These are phyloP conservation scores for Sceloporus tristichus DNA, from an alignment of 2,113 vertebrate genomes.

Conservation along the genomic window DNA sequence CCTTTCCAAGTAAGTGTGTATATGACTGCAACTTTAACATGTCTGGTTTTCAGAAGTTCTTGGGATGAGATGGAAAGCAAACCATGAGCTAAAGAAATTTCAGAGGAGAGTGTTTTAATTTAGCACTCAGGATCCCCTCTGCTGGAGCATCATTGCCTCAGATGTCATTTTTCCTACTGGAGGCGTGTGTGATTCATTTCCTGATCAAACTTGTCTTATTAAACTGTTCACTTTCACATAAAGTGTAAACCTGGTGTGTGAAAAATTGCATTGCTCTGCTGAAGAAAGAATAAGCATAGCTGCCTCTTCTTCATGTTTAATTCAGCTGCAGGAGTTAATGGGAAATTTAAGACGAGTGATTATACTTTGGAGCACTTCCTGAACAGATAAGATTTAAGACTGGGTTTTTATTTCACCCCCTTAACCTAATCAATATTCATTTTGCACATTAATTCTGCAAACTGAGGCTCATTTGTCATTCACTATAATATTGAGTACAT, in stretches of 20 bases:
- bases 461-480: constrained; percentile 5
- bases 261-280: constrained; percentile 1
- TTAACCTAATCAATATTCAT: constrained; percentile 6
- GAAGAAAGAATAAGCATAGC: not conserved
- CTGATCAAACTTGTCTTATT: constrained; percentile 4
- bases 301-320: not conserved
- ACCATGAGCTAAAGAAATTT: no score
- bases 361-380: not conserved
- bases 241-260: not conserved
- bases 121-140: no score
- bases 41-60: no score
- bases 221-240: not conserved
- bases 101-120: no score
- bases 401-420: not conserved
- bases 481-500: constrained; percentile 26
- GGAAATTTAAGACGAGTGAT: constrained; percentile 1
- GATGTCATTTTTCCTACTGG: not conserved
- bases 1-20: no score
- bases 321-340: not conserved
- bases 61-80: no score
- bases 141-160: not conserved
- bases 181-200: not conserved
- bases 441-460: constrained; percentile 11
- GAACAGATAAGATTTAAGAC: constrained; percentile 20
- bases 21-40: no score